Conservation (phyloP, 2,113 vertebrate species). For the Melanerpes aurifrons region DNA sequence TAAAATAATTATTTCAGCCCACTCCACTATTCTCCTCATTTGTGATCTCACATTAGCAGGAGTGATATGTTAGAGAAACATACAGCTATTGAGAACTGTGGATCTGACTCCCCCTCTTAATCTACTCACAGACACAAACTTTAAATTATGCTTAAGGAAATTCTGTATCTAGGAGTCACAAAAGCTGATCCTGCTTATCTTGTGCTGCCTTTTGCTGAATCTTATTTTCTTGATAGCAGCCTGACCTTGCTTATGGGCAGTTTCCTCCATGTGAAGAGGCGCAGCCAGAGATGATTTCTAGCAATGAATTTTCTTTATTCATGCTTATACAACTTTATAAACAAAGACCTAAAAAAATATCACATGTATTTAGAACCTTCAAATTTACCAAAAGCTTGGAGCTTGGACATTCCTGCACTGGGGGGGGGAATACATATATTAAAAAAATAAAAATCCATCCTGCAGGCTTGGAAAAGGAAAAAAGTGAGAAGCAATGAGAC, state of each 20-base stretch:
- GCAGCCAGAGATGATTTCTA: background rate
- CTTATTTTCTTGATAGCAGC: background rate
- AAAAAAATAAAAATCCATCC: background rate
- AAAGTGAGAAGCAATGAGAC: background rate
- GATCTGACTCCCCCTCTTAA: background rate
- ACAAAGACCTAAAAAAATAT: background rate
- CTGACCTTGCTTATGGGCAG: background rate
- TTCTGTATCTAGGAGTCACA: background rate
- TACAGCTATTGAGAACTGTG: background rate
- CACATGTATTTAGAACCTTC: background rate
- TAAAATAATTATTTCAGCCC: background rate
- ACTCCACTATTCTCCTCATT: background rate
- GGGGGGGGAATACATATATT: background rate
- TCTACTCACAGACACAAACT: background rate
- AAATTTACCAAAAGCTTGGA: background rate
- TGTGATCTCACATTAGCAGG: background rate
- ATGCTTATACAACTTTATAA: background rate
- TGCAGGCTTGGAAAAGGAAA: background rate
- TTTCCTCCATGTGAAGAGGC: background rate
- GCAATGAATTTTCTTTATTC: background rate
- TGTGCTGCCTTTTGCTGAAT: background rate
- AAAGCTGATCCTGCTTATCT: background rate
- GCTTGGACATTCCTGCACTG: background rate
- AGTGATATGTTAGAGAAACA: background rate
- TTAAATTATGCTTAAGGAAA: background rate